Evolutionary conservation across 2,888 invertebrate genomes (phyloP).

Genomic region (Melikaiella ostensackeni): DNA sequence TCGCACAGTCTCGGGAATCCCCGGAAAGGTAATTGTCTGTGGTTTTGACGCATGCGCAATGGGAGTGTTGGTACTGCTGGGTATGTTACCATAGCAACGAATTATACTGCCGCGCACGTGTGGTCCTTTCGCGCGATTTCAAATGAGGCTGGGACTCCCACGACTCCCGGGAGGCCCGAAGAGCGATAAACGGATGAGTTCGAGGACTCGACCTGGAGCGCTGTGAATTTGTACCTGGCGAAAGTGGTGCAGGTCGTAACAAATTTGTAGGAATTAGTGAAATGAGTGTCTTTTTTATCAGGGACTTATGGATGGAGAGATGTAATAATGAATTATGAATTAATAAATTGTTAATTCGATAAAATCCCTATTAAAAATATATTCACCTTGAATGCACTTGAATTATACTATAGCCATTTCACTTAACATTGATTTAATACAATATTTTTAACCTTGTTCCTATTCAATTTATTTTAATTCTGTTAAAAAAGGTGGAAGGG

Average conservation of each 20-base stretch:
- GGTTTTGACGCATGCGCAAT: background rate
- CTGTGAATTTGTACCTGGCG: background rate
- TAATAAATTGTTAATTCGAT: too few species aligned
- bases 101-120: slow-evolving; percentile 10
- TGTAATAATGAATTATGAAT: too few species aligned
- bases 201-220: background rate
- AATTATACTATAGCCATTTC: too few species aligned
- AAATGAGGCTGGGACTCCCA: slow-evolving; percentile 2
- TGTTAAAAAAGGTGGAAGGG: too few species aligned
- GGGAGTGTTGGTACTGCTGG: background rate
- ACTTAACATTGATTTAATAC: too few species aligned
- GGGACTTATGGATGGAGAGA: too few species aligned
- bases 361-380: too few species aligned
- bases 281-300: too few species aligned
- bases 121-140: slow-evolving; percentile 35
- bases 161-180: background rate
- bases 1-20: slow-evolving; percentile 32
- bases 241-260: background rate
- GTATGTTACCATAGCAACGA: slow-evolving; percentile 5
- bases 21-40: background rate
- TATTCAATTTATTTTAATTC: too few species aligned
- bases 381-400: too few species aligned
- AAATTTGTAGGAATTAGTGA: background rate
- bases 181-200: background rate
- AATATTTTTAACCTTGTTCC: too few species aligned